Evolutionary conservation across 2,113 vertebrate genomes (phyloP).

Genomic region (Heterochromis multidens): DNA sequence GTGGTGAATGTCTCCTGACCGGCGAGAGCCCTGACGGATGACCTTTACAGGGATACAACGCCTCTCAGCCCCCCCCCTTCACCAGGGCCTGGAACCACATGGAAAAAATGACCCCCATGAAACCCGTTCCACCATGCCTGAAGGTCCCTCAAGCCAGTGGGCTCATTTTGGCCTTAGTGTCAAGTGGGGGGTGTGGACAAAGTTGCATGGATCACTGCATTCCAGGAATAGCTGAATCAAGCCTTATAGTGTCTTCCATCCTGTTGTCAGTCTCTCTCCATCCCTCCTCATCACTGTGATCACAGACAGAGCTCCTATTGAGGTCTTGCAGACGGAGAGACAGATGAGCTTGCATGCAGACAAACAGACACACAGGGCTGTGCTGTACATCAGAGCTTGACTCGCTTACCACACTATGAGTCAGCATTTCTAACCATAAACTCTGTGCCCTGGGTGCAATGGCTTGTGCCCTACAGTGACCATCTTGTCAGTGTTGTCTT

Average conservation of each 20-base stretch:
- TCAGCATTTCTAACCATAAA: constrained; percentile 68
- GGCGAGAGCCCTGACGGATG: constrained; percentile 34
- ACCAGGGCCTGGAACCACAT: constrained; percentile 5
- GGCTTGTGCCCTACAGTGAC: constrained; percentile 65
- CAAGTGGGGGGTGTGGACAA: constrained; percentile 43
- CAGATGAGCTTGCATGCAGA: constrained; percentile 34
- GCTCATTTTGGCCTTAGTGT: constrained; percentile 41
- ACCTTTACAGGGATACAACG: constrained; percentile 46
- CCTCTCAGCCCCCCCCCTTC: neutral
- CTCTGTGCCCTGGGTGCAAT: constrained; percentile 54
- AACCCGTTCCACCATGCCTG: neutral
- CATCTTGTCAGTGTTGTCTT: constrained; percentile 61
- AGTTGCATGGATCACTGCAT: constrained; percentile 40
- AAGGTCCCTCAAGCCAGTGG: constrained; percentile 21
- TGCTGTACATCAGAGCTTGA: constrained; percentile 49
- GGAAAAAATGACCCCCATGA: constrained; percentile 1
- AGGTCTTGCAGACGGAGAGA: constrained; percentile 23
- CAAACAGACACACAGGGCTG: constrained; percentile 12
- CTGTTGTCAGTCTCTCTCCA: constrained; percentile 15
- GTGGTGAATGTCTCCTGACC: constrained; percentile 54
- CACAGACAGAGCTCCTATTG: constrained; percentile 58
- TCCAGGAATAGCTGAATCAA: constrained; percentile 59
- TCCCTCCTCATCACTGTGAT: constrained; percentile 6
- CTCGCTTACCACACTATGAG: constrained; percentile 63
- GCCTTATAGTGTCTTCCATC: constrained; percentile 17